These are phyloP conservation scores for Ostrea edulis DNA, from an alignment of 1,140 invertebrate species.

Conservation along the genomic window DNA sequence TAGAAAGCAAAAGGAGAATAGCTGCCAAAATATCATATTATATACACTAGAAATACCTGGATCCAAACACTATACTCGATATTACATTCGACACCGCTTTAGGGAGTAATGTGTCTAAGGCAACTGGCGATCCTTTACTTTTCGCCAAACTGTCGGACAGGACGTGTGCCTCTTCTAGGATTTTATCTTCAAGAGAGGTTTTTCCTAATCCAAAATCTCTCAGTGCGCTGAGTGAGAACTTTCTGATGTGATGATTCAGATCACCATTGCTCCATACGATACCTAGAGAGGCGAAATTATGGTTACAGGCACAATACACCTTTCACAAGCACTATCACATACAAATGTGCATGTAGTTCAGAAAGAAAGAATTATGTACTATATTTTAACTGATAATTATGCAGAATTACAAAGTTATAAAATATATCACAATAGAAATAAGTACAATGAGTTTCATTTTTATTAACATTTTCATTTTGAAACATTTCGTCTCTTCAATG, in stretches of 20 bases:
- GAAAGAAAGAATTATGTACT: too few relatives aligned
- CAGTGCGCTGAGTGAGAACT: conserved; percentile 92
- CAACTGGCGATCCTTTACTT: conserved; percentile 36
- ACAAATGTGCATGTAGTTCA: too few relatives aligned
- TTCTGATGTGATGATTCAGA: conserved; percentile 94
- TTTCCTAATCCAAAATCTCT: conserved; percentile 88
- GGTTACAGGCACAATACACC: not conserved
- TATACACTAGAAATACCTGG: conserved; percentile 20
- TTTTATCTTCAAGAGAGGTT: conserved; percentile 53
- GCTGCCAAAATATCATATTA: too few relatives aligned
- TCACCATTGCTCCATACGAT: conserved; percentile 94
- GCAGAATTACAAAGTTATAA: too few relatives aligned
- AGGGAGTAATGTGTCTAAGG: conserved; percentile 43
- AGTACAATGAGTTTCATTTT: too few relatives aligned
- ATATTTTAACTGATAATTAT: too few relatives aligned
- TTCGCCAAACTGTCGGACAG: conserved; percentile 7
- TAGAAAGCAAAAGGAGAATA: too few relatives aligned
- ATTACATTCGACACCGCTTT: conserved; percentile 62
- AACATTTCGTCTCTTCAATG: too few relatives aligned
- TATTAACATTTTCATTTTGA: too few relatives aligned
- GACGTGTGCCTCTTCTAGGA: conserved; percentile 52
- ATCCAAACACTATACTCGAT: conserved; percentile 59
- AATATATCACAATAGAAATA: too few relatives aligned
- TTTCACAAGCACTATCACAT: too few relatives aligned
- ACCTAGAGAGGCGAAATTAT: conserved; percentile 79